Conservation (phyloP, 2,797 vertebrate species). For the Neostethus bicornis region DNA sequence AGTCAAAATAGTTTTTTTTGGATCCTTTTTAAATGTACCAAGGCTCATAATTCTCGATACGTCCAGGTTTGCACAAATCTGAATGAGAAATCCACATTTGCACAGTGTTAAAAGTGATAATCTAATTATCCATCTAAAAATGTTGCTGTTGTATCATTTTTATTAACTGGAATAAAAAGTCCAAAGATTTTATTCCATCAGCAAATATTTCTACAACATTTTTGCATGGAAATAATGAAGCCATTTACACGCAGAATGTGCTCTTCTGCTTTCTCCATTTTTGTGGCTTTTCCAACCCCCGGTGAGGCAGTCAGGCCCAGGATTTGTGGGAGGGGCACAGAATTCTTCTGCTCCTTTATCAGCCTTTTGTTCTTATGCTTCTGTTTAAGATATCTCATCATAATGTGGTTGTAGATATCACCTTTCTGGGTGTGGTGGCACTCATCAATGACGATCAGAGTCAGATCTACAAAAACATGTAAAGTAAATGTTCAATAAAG, state of each 20-base stretch:
- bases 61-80: conserved; percentile 97
- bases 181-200: too few relatives aligned
- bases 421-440: conserved; percentile 97
- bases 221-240: not conserved
- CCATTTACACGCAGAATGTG: conserved; percentile 92
- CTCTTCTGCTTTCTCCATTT: conserved; percentile 83
- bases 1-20: conserved; percentile 80
- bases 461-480: conserved; percentile 85
- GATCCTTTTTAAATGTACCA: conserved; percentile 81
- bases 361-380: conserved; percentile 83
- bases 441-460: conserved; percentile 93
- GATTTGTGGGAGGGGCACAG: conserved; percentile 86
- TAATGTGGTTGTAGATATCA: conserved; percentile 92
- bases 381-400: conserved; percentile 91
- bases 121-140: conserved; percentile 9
- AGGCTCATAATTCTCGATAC: conserved; percentile 87
- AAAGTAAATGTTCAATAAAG: not conserved
- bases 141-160: not conserved
- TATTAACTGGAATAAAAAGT: too few relatives aligned
- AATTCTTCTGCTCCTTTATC: conserved; percentile 79
- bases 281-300: conserved; percentile 89
- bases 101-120: not conserved
- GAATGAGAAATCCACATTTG: conserved; percentile 33
- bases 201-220: not conserved
- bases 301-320: conserved; percentile 95